These are phyloP conservation scores for Melitaea cinxia DNA, from an alignment of 1,140 invertebrate genomes.

Conservation along the genomic window DNA sequence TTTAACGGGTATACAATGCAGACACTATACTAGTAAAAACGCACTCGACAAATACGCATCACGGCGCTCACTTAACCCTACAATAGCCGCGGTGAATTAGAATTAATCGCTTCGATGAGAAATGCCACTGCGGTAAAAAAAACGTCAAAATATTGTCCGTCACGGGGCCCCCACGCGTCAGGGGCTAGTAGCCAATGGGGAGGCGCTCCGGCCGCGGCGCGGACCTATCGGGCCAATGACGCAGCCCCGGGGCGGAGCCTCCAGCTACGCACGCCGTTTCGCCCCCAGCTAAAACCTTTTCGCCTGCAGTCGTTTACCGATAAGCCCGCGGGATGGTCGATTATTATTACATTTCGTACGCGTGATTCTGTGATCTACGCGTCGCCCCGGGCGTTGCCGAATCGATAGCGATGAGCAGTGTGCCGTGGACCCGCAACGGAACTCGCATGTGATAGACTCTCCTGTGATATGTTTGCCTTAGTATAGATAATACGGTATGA, in stretches of 20 bases:
- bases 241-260: constrained; percentile 72
- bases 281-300: constrained; percentile 80
- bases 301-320: constrained; percentile 80
- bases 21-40: constrained; percentile 31
- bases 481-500: constrained; percentile 67
- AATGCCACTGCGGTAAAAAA: constrained; percentile 73
- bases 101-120: constrained; percentile 73
- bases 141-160: constrained; percentile 76
- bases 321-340: constrained; percentile 79
- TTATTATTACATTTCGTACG: constrained; percentile 76
- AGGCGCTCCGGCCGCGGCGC: constrained; percentile 46
- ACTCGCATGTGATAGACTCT: constrained; percentile 64
- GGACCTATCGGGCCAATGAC: constrained; percentile 69
- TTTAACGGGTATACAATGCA: constrained; percentile 28
- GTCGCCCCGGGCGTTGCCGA: constrained; percentile 62
- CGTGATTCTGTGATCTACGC: constrained; percentile 67
- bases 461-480: constrained; percentile 80
- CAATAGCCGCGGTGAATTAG: constrained; percentile 76
- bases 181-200: constrained; percentile 65
- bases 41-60: constrained; percentile 48
- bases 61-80: constrained; percentile 76
- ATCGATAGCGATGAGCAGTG: constrained; percentile 54
- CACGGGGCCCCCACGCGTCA: constrained; percentile 57
- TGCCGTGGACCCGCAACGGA: constrained; percentile 41
- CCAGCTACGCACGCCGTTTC: constrained; percentile 68